Conservation (phyloP, 92 coral and sea anemone genomes). For the Anthopleura xanthogrammica region DNA sequence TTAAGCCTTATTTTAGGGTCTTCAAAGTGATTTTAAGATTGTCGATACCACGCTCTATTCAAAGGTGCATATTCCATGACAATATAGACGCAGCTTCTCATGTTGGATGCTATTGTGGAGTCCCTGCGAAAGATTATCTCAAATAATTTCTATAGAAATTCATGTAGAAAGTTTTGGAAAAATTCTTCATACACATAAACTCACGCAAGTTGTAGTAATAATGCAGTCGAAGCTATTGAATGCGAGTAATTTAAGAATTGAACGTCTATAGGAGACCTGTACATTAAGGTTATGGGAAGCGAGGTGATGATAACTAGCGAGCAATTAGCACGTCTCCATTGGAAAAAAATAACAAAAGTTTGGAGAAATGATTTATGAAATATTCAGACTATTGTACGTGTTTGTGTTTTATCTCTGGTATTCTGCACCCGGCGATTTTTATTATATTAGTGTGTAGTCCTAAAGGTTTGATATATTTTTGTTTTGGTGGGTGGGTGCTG, state of each 20-base stretch:
- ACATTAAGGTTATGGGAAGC: slow-evolving; percentile 3
- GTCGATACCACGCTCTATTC: background rate
- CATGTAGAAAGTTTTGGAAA: background rate
- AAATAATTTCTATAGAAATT: background rate
- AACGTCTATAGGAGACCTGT: background rate
- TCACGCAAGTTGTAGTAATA: background rate
- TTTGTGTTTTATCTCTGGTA: background rate
- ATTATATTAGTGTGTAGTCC: background rate
- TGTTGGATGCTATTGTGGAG: background rate
- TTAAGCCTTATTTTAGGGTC: too few species aligned
- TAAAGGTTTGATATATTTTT: background rate
- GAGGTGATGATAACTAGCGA: slow-evolving; percentile 9
- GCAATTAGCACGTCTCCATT: slow-evolving; percentile 19
- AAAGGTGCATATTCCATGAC: background rate
- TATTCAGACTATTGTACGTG: background rate
- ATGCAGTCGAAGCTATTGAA: background rate
- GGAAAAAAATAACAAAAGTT: slow-evolving; percentile 1
- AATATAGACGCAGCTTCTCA: background rate
- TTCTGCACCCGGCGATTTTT: background rate
- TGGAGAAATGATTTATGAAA: background rate
- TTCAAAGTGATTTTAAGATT: background rate
- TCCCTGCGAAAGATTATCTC: background rate
- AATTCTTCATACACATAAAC: background rate
- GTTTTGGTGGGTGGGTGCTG: background rate
- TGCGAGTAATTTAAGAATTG: background rate